Percentiles rank a stretch among this genome's conserved stretches.
Evolutionary conservation across 1,140 invertebrate species (phyloP).

Genomic region (Frieseomelitta varia): DNA sequence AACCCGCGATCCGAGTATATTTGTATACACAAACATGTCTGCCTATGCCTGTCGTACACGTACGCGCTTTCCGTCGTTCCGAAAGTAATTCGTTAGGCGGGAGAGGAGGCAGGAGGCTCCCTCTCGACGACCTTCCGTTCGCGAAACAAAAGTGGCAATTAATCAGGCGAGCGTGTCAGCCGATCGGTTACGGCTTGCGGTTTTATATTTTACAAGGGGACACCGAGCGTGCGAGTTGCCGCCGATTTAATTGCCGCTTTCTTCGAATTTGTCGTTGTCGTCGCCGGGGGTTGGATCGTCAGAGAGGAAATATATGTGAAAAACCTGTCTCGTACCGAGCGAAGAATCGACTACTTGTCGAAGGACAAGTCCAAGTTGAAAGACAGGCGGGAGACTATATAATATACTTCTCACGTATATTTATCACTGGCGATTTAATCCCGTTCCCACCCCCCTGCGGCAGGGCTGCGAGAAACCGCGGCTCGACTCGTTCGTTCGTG

Average conservation of each 20-base stretch:
- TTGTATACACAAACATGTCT: background rate
- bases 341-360: background rate
- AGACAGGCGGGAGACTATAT: no score
- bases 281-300: slow-evolving; percentile 18
- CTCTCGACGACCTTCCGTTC: background rate
- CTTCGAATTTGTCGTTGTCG: slow-evolving; percentile 15
- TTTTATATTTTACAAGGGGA: slow-evolving; percentile 27
- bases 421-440: no score
- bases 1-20: background rate
- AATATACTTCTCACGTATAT: background rate
- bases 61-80: background rate
- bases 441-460: no score
- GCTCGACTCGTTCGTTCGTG: slow-evolving; percentile 4
- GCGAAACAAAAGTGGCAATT: slow-evolving; percentile 26
- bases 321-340: no score
- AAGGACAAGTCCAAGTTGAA: background rate
- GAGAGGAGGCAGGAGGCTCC: background rate
- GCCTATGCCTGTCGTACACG: no score
- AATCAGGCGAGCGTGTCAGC: background rate
- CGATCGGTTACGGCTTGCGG: background rate
- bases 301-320: slow-evolving; percentile 6
- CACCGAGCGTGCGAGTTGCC: background rate
- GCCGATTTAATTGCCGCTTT: slow-evolving; percentile 46
- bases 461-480: slow-evolving; percentile 18
- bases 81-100: background rate